These are phyloP conservation scores for Pachypanchax playfairii DNA, from an alignment of 2,113 vertebrate genomes.

Conservation along the genomic window DNA sequence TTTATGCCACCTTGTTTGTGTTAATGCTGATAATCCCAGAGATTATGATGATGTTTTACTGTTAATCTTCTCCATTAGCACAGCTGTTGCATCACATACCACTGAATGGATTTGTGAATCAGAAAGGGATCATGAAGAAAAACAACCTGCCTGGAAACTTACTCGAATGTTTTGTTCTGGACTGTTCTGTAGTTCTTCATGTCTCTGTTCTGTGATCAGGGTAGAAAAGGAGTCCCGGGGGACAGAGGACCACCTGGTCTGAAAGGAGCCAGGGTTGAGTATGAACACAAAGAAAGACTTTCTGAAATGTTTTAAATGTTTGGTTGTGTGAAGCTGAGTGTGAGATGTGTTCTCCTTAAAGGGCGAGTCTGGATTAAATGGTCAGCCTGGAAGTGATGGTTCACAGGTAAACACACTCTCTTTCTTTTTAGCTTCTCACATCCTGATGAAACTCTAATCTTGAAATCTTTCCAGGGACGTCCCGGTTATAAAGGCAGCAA, in stretches of 20 bases:
- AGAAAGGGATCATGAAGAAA: too few species aligned
- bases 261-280: slow-evolving; percentile 70
- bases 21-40: too few species aligned
- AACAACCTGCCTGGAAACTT: too few species aligned
- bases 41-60: too few species aligned
- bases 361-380: slow-evolving; percentile 81
- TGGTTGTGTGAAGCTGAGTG: neutral
- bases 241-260: slow-evolving; percentile 58
- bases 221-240: slow-evolving; percentile 74
- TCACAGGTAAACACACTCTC: slow-evolving; percentile 69
- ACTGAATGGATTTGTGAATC: too few species aligned
- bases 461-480: slow-evolving; percentile 75
- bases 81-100: too few species aligned
- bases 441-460: neutral
- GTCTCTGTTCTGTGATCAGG: slow-evolving; percentile 51
- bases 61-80: too few species aligned
- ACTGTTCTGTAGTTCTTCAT: neutral
- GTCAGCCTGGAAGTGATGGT: slow-evolving; percentile 82
- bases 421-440: neutral
- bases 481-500: slow-evolving; percentile 87
- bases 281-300: neutral
- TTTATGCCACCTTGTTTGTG: too few species aligned
- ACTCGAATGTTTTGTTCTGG: too few species aligned
- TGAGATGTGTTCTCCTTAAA: slow-evolving; percentile 47
- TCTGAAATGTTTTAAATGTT: slow-evolving; percentile 4